Evolutionary conservation across 2,797 vertebrate species (phyloP).

Genomic region (Myotis vivesi): DNA sequence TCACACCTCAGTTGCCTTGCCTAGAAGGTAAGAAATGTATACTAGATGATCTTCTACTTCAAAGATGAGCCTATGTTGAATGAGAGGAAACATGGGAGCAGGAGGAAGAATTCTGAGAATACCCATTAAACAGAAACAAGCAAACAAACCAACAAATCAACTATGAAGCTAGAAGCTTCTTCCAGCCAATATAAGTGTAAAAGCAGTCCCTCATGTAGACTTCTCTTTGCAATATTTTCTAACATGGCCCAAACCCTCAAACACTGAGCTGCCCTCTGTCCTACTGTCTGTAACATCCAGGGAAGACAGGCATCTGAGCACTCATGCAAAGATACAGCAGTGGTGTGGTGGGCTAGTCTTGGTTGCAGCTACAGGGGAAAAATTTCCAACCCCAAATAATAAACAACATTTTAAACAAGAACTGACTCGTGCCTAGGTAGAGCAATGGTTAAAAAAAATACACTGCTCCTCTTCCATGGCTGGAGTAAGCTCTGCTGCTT

Average conservation of each 20-base stretch:
- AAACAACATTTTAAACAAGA: constrained; percentile 1
- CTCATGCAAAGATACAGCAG: background rate
- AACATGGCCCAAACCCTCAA: background rate
- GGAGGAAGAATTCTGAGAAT: background rate
- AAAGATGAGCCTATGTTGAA: background rate
- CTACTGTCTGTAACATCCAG: background rate
- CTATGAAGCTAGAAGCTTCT: background rate
- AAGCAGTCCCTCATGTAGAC: background rate
- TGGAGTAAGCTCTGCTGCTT: background rate
- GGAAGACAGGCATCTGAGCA: background rate
- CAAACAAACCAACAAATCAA: background rate
- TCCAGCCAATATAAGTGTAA: background rate
- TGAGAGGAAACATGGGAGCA: background rate
- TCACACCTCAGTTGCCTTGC: background rate
- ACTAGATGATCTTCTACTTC: background rate
- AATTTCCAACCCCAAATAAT: background rate
- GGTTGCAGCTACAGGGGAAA: background rate
- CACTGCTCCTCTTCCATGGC: background rate
- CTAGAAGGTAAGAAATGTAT: background rate
- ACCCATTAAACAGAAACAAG: background rate
- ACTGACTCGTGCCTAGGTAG: background rate
- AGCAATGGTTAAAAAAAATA: background rate
- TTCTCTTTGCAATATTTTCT: background rate
- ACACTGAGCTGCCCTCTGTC: background rate
- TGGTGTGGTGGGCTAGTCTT: background rate